Evolutionary conservation across 1,140 invertebrate species (phyloP), one percentile per base, ranked within the genome.

Genomic region (Atta cephalotes): DNA sequence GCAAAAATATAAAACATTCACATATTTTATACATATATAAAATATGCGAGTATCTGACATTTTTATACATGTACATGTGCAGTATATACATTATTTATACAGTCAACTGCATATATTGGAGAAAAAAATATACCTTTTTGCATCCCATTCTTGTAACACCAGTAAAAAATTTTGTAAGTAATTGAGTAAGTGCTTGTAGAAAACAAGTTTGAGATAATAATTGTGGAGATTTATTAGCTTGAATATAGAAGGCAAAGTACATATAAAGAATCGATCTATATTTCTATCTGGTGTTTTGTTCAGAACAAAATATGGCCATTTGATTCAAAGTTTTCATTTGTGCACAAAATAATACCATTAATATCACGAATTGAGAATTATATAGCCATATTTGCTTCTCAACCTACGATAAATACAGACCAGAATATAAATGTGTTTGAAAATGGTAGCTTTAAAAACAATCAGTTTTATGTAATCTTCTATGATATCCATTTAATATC

Each of bases 1-100:
- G 35, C 31, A 58, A 35, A 56, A 35, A 76, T 21, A 39, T 35
- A 77, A 77, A 21, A 77, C 58, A 60, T 10, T 31, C 51, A 58
- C 56, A 77, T 60, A 77, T 62, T 77, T 77, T 77, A 39, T 56
- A 45, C 16, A 45, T 49, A 45, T 45, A 45, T 45, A 66, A 45
- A 45, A 45, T 45, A 45, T 45, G 9, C 9, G 39, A 45, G 2
- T 45, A 45, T 45, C 9, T 12, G 39, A 10, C 39, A 45, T 45
- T 45, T 45, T 45, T 45, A 3, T 51, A 51, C 49, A 16, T 51
- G 14, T 51, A 51, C 25, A 79, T 7, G 31, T 68, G 68, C 31
- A 78, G 16, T 66, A 49, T 79, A 49, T 79, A 65, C 18, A 51
- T 25, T 39, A 39, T 25, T 77, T 77, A 56, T 77, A 77, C 74